Evolutionary conservation across 2,113 vertebrate species (phyloP).

Genomic region (Strix uralensis): DNA sequence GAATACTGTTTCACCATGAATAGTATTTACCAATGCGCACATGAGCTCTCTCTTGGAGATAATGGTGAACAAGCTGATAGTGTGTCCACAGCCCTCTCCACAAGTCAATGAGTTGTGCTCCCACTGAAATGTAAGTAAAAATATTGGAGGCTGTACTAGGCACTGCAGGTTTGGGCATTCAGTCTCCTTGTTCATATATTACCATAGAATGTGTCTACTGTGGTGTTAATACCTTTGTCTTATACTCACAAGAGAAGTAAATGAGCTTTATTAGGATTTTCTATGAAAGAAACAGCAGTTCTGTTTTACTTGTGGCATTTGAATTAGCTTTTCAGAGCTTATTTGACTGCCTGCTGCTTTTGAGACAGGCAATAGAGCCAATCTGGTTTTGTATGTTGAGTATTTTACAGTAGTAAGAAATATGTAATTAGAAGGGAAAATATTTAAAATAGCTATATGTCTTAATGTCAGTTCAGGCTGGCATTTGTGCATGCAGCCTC

Average conservation of each 20-base stretch:
- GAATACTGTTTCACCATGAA: not conserved
- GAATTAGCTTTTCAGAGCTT: constrained; percentile 63
- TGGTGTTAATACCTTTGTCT: not conserved
- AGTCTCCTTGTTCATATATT: not conserved
- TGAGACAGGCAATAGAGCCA: constrained; percentile 42
- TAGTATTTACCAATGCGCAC: not conserved
- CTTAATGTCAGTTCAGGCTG: constrained; percentile 55
- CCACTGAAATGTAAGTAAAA: not conserved
- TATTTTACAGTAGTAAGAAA: constrained; percentile 65
- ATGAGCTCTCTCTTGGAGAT: not conserved
- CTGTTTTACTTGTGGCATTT: constrained; percentile 38
- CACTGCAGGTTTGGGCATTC: not conserved
- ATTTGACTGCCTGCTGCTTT: constrained; percentile 62
- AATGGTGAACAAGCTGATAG: not conserved
- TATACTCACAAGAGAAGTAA: not conserved
- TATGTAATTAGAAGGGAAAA: constrained; percentile 73
- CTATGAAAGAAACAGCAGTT: constrained; percentile 7
- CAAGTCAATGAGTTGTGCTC: not conserved
- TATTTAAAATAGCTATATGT: constrained; percentile 75
- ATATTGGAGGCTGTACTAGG: not conserved
- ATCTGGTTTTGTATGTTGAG: constrained; percentile 43
- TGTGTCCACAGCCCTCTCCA: not conserved
- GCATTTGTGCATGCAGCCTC: constrained; percentile 18
- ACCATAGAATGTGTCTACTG: not conserved
- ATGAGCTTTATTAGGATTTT: constrained; percentile 45